Base-by-base conservation (phyloP, 2,888 invertebrate genomes). In the Fissipunctia ypsillon region DNA sequence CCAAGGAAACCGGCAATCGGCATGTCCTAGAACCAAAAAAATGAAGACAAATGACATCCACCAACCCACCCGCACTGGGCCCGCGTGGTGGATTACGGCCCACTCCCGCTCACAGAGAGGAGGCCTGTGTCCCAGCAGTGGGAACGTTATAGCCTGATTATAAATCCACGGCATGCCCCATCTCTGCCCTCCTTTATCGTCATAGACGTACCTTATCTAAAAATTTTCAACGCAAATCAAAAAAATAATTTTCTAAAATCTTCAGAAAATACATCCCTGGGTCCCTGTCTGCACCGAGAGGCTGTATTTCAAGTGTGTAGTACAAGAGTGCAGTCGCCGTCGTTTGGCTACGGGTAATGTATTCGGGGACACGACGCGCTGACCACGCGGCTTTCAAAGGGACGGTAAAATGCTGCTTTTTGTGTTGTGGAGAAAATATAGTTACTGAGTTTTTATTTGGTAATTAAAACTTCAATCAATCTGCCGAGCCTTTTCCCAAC, bases 321-420 rank as follows among this genome's bases (percentile, higher is more conserved):
- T 77, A 82, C 75, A 79, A 88, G 64, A 64, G 84, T 88, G 89
- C 89, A 87, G 80, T 71, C 73, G 22, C 72, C 64, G 84, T 67
- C 84, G 83, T 85, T 83, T 75, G 74, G 73, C 69, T 73, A 78
- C 80, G 74, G 79, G 75, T 93, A 94, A 94, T 94, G 87, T 94
- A 94, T 94, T 91, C 94, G 81, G 61, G 73, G 87, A 83, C 94
- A 94, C 94, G 94, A 71, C 74, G 73, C 81, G 93, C 94, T 93
- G 94, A 93, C 93, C 91, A 87, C 84, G 87, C 88, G 78, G 79
- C 78, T 84, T 87, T 85, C 69, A 16, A 38, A n/a, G 43, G 10
- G 38, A n/a, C 57, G 22, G 2, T 78, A 88, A 85, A 75, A 87
- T 86, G 80, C 57, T 67, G 84, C 83, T 64, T 59, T 57, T 31